A percentile compares a stretch with the other conserved stretches of the same genome.
These are phyloP conservation scores for Melanostoma scalare DNA, from an alignment of 2,888 invertebrate genomes.

Conservation along the genomic window DNA sequence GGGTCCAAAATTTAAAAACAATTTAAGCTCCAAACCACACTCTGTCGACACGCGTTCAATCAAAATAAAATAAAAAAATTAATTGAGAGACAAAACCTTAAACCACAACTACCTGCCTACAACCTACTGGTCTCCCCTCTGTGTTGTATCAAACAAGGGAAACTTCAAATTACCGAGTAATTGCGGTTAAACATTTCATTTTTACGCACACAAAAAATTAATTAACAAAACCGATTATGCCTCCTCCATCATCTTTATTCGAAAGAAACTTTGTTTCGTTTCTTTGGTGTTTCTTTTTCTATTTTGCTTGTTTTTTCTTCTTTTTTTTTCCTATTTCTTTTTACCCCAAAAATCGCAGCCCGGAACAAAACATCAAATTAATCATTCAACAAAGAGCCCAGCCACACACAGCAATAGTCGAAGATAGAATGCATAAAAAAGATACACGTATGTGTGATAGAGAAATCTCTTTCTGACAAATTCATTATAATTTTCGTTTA, in stretches of 20 bases:
- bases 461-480: constrained; percentile 68
- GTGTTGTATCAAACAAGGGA: constrained; percentile 1
- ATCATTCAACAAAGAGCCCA: constrained; percentile 66
- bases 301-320: constrained; percentile 8
- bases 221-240: constrained; percentile 69
- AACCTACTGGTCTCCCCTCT: constrained; percentile 25
- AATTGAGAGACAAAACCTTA: constrained; percentile 35
- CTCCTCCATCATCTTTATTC: constrained; percentile 54
- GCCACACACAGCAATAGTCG: constrained; percentile 37
- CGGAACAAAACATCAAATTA: constrained; percentile 70
- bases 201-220: constrained; percentile 66
- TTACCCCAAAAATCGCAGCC: constrained; percentile 41
- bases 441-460: constrained; percentile 64
- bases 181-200: constrained; percentile 71
- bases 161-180: constrained; percentile 67
- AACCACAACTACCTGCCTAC: background rate
- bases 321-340: background rate
- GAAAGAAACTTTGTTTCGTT: constrained; percentile 24
- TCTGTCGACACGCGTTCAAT: constrained; percentile 43
- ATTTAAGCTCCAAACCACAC: constrained; percentile 45
- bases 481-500: constrained; percentile 70
- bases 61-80: background rate
- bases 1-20: constrained; percentile 55
- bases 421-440: background rate
- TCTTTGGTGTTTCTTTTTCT: constrained; percentile 3